phyloP scores from a whole-genome alignment of 2,797 vertebrate genomes.

The Sebastes itinus region DNA sequence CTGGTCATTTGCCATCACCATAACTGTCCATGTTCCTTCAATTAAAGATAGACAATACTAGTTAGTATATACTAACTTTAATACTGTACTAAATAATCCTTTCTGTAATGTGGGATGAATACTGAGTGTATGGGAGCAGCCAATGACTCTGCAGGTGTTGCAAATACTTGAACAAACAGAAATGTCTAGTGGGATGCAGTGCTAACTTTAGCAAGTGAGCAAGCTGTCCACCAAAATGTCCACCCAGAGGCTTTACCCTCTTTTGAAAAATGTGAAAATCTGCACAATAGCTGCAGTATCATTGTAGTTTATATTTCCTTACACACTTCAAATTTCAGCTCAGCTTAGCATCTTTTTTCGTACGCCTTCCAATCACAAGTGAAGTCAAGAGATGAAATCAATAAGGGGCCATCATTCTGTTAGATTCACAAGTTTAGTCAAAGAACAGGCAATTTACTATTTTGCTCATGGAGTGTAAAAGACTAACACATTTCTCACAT shows the following conservation, averaged over 20 bases:
- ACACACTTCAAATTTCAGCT: not conserved
- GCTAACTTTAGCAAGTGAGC: too few relatives aligned
- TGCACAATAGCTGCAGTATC: not conserved
- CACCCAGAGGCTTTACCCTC: not conserved
- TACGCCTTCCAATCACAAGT: not conserved
- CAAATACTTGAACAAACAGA: too few relatives aligned
- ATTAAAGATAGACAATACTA: not conserved
- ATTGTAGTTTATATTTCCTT: not conserved
- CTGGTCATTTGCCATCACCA: too few relatives aligned
- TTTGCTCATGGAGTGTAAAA: not conserved
- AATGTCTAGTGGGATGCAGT: too few relatives aligned
- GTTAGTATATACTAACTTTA: too few relatives aligned
- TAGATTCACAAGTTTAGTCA: not conserved
- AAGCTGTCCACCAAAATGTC: not conserved
- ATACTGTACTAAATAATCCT: not conserved
- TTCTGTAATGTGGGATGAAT: not conserved
- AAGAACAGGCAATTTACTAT: not conserved
- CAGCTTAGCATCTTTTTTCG: not conserved
- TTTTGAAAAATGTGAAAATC: not conserved
- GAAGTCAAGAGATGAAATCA: not conserved
- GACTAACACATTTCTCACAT: not conserved
- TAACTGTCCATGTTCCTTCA: not conserved
- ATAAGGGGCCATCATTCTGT: not conserved
- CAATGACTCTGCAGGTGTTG: too few relatives aligned
- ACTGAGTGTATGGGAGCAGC: not conserved